phyloP scores from a whole-genome alignment of 2,797 vertebrate species.

The Acipenser transmontanus region DNA sequence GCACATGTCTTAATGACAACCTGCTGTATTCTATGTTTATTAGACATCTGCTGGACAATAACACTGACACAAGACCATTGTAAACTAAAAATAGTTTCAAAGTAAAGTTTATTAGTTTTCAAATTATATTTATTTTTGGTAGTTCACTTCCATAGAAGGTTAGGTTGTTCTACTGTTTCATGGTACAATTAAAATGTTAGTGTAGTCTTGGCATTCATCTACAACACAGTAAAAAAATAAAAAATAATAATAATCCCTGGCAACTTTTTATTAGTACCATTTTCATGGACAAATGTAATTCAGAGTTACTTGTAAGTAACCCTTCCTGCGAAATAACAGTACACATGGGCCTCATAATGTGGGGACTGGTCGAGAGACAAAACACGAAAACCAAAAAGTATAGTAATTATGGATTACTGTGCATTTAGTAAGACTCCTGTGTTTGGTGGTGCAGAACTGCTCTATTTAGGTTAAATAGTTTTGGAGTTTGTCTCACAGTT shows the following conservation, averaged over 20 bases:
- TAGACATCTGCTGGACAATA: too few relatives aligned
- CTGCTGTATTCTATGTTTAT: too few relatives aligned
- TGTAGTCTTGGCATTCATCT: constrained; percentile 24
- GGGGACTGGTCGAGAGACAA: constrained; percentile 21
- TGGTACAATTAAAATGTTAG: constrained; percentile 20
- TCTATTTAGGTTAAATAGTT: background rate
- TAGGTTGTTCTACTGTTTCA: constrained; percentile 8
- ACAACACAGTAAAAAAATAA: constrained; percentile 20
- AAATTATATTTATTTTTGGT: constrained; percentile 1
- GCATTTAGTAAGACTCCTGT: background rate
- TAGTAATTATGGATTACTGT: background rate
- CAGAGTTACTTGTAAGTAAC: constrained; percentile 18
- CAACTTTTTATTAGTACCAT: constrained; percentile 33
- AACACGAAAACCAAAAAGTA: background rate
- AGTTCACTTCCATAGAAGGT: constrained; percentile 16
- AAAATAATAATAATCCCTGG: constrained; percentile 27
- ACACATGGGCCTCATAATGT: constrained; percentile 33
- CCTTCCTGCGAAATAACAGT: constrained; percentile 15
- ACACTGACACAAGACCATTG: too few relatives aligned
- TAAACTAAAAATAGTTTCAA: background rate
- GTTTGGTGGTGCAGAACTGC: background rate
- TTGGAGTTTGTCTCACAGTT: background rate
- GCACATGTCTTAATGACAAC: too few relatives aligned
- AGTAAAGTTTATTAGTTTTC: background rate
- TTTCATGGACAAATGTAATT: constrained; percentile 34